Percentiles rank a stretch among this genome's conserved stretches.
Evolutionary conservation across 2,888 invertebrate genomes (phyloP).

Genomic region (Hoplodrina blanda): DNA sequence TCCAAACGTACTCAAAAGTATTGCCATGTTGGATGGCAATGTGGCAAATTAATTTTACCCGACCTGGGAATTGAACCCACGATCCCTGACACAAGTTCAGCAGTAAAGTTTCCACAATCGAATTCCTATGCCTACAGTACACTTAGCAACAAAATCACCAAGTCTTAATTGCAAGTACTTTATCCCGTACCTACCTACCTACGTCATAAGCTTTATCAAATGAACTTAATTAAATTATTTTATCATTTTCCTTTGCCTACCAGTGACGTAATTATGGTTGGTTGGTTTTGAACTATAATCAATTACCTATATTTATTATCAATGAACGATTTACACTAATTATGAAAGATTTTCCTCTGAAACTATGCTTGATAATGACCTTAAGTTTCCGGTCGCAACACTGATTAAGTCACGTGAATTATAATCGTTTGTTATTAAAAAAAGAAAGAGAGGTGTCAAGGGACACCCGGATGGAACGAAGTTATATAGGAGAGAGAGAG

Average conservation of each 20-base stretch:
- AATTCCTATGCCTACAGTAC: no score
- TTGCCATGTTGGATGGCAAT: no score
- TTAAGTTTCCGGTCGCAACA: not conserved
- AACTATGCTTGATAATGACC: not conserved
- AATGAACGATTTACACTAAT: not conserved
- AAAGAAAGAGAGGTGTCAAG: no score
- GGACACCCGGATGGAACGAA: no score
- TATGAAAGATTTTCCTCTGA: not conserved
- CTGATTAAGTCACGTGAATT: no score
- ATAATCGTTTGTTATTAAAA: no score
- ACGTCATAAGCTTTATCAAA: not conserved
- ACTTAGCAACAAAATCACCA: constrained; percentile 16
- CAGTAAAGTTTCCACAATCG: no score
- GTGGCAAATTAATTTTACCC: no score
- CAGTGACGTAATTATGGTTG: constrained; percentile 8
- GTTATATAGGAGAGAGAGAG: no score
- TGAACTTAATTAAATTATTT: constrained; percentile 7
- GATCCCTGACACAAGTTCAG: no score
- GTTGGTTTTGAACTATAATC: not conserved
- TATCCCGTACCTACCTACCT: not conserved
- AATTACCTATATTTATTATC: not conserved
- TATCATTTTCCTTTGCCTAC: constrained; percentile 12
- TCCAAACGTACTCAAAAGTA: no score
- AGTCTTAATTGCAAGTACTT: not conserved
- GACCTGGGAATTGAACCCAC: no score